These are phyloP conservation scores for Oncorhynchus tshawytscha DNA, from an alignment of 2,113 vertebrate genomes.

Conservation along the genomic window DNA sequence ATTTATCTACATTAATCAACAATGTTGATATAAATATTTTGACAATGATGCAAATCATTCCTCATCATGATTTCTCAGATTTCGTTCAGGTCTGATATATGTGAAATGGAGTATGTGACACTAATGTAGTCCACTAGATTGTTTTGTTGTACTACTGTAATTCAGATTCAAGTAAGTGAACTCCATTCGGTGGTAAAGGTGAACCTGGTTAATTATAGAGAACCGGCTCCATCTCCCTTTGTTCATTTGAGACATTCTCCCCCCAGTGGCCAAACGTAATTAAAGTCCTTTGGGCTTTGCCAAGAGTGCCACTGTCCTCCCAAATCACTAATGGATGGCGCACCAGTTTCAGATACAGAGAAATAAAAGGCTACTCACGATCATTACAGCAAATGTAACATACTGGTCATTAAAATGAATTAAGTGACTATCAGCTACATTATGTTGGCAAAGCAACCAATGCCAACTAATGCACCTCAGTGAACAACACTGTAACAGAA, in stretches of 20 bases:
- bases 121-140: conserved; percentile 26
- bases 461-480: background rate
- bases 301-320: conserved; percentile 29
- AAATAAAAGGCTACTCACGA: background rate
- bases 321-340: conserved; percentile 30
- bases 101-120: conserved; percentile 10
- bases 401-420: background rate
- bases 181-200: conserved; percentile 29
- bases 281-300: conserved; percentile 49
- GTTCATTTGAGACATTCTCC: conserved; percentile 42
- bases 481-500: background rate
- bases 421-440: background rate
- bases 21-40: too few relatives aligned
- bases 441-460: background rate
- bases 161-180: conserved; percentile 26
- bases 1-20: too few relatives aligned
- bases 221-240: conserved; percentile 22
- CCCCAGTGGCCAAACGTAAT: conserved; percentile 52
- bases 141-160: conserved; percentile 27
- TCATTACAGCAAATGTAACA: background rate
- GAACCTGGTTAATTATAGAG: conserved; percentile 31
- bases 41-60: too few relatives aligned
- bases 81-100: too few relatives aligned
- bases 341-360: conserved; percentile 7
- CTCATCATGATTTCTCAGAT: too few relatives aligned